Conservation (phyloP, 1,140 invertebrate genomes). For the Holotrichia oblita region DNA sequence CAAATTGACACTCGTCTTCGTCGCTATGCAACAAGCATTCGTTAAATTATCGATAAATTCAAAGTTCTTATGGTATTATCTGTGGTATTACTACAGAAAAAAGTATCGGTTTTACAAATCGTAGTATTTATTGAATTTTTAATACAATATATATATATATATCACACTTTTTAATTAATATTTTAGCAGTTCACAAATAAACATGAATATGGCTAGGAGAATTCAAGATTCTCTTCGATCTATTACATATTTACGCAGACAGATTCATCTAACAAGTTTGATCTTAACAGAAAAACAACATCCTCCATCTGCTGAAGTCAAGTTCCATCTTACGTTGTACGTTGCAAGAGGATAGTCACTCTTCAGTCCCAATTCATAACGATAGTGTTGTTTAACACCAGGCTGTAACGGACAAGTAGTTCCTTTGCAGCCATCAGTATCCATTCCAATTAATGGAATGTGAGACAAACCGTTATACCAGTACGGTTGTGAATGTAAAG, state of each 20-base stretch:
- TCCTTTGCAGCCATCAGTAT: neutral
- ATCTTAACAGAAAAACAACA: neutral
- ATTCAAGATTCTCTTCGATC: neutral
- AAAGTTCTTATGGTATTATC: too few relatives aligned
- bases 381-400: neutral
- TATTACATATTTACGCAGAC: neutral
- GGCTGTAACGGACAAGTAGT: neutral
- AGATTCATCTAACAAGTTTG: neutral
- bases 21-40: too few relatives aligned
- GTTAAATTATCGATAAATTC: too few relatives aligned
- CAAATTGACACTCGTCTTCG: too few relatives aligned
- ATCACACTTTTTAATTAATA: too few relatives aligned
- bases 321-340: constrained; percentile 4
- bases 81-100: too few relatives aligned
- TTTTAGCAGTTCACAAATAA: too few relatives aligned
- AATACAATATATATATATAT: too few relatives aligned
- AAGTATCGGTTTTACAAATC: neutral
- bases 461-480: neutral
- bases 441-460: neutral
- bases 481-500: neutral
- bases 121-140: neutral
- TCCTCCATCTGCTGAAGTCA: neutral
- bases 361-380: neutral
- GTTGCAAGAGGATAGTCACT: neutral
- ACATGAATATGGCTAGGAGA: too few relatives aligned